A percentile compares a stretch with the other conserved stretches of the same genome.
These are phyloP conservation scores for Platycercus adscitus DNA, from an alignment of 2,113 vertebrate species.

Conservation along the genomic window DNA sequence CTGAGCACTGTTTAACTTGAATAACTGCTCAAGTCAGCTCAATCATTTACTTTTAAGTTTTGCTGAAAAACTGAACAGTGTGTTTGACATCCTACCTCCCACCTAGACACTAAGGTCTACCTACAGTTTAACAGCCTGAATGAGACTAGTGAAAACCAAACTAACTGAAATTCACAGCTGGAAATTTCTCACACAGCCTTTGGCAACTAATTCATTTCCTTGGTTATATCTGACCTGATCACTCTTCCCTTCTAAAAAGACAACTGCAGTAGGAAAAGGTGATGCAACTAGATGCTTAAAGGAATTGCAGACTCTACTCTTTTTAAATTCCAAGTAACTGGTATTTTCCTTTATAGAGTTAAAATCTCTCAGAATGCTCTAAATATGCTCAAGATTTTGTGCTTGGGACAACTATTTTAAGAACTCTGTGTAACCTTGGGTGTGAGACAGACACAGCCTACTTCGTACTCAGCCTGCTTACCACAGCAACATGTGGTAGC, in stretches of 20 bases:
- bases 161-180: background rate
- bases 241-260: background rate
- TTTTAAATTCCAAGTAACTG: background rate
- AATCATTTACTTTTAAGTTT: background rate
- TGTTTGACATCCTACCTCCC: slow-evolving; percentile 17
- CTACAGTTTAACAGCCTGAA: background rate
- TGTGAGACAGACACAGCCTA: background rate
- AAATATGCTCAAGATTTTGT: background rate
- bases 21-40: background rate
- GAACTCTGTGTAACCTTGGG: background rate
- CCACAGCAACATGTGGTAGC: background rate
- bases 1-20: background rate
- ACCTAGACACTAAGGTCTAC: background rate
- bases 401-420: background rate
- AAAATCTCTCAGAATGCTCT: background rate
- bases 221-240: background rate
- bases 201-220: background rate
- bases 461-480: background rate
- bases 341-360: background rate
- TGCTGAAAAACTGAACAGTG: background rate
- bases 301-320: background rate
- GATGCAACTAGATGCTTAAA: background rate
- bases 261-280: background rate
- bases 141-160: background rate
- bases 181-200: background rate